Base-by-base conservation (phyloP, 2,797 vertebrate genomes). In the Psittacula echo region DNA sequence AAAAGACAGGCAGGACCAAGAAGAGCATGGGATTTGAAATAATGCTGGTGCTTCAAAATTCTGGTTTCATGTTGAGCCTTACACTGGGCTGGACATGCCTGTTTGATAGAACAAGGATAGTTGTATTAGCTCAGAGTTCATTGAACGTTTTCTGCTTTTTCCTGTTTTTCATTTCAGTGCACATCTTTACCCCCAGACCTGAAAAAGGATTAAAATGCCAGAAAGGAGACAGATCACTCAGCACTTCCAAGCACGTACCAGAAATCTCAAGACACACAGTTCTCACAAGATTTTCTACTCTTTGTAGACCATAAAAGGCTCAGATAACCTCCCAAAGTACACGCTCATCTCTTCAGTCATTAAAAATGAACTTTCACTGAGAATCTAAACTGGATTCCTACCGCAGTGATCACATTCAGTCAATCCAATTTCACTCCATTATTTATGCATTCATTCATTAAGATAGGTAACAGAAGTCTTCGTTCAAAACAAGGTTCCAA, bases 191-290 rank as follows among this genome's bases (percentile, higher is more conserved):
- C 29, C 76, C 27, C 90, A 88, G 92, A 86, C 54, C 60, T 87
- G 83, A 62, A 88, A 88, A 84, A 67, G 90, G 80, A 92, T 95
- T 94, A 92, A 97, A 93, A 94, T 96, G 77, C 77, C 86, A 73
- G 74, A 71, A 83, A 85, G 87, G 78, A 94, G 93, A 92, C 90
- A 85, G 58, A 91, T 91, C 85, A 75, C 84, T 89, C 92, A 82
- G 88, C 84, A 87, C 90, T 96, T 95, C 67, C 93, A 90, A 87
- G 90, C 93, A 85, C 71, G 44, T 85, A 73, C 48, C 92, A 90
- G 90, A 82, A 91, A 73, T 82, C 80, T 94, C 90, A 89, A 89
- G 88, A 82, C 39, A 82, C 30, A 3, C 6, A 51, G 71, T 94
- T 95, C 90, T 94, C 81, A 89, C 74, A 79, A 90, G 71, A 65